Evolutionary conservation across 2,797 vertebrate species (phyloP), one percentile per base, ranked within the genome.

Genomic region (Platalea minor): DNA sequence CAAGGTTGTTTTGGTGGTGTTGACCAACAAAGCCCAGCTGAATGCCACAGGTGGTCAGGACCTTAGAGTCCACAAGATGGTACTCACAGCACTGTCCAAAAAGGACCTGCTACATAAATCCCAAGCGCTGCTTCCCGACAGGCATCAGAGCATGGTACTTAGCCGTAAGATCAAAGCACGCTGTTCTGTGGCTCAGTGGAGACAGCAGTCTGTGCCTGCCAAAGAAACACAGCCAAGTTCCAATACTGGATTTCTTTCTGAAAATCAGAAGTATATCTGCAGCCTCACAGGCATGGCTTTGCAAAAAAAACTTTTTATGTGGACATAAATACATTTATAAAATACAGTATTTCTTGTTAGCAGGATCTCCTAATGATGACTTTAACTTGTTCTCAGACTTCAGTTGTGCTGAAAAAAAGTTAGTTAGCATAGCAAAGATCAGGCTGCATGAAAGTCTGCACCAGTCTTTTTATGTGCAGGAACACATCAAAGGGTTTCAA

Each of bases 401-500:
- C 78, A 85, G 87, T 64, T 59, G 35, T 67, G 10, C 69, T 93
- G 75, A 59, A 93, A 92, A 88, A 78, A 93, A 63, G 84, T 76
- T 92, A 92, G 69, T 76, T 92, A 92, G 69, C 85, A 61, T 39
- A 50, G 56, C 43, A 93, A 97, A 93, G 87, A 64, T 88, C 89
- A 95, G 95, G 76, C 88, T 95, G 77, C 73, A 76, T 93, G 72
- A 94, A 85, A 93, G 84, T 43, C 82, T 94, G 65, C 74, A 74
- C 39, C 77, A 41, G 35, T 35, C 53, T 63, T 96, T 91, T 96
- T 92, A 89, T 76, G 72, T 79, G 57, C 35, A 93, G 41, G 43
- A 94, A 74, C 24, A 94, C 51, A 94, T 85, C 91, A 96, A 97
- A 92, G 72, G 50, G 28, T 85, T 96, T 96, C 91, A 96, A 93